Conservation (phyloP, 1,140 invertebrate genomes). For the Dinoponera quadriceps region DNA sequence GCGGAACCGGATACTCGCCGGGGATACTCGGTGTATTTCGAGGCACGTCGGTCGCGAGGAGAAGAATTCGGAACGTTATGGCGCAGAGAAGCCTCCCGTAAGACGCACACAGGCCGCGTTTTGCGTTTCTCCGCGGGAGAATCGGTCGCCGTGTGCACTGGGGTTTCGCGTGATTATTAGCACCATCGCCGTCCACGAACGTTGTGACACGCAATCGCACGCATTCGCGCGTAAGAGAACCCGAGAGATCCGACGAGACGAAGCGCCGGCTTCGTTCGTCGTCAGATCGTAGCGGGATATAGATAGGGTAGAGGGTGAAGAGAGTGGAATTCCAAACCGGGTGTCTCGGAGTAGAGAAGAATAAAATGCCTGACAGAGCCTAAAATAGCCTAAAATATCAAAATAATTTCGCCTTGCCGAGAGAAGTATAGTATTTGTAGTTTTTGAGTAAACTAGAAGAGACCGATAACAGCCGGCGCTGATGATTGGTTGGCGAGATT, state of each 20-base stretch:
- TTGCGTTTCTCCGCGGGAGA: conserved; percentile 12
- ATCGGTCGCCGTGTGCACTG: conserved; percentile 30
- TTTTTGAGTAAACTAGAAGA: no score
- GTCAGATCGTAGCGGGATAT: neutral
- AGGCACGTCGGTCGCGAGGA: conserved; percentile 51
- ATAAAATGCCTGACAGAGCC: no score
- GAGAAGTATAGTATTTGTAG: no score
- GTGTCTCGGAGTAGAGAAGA: no score
- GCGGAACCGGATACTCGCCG: conserved; percentile 44
- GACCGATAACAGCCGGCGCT: no score
- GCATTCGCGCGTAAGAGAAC: conserved; percentile 31
- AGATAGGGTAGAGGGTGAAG: neutral
- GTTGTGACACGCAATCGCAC: conserved; percentile 42
- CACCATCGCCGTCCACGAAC: conserved; percentile 69
- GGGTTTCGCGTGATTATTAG: conserved; percentile 63
- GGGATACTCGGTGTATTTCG: conserved; percentile 30
- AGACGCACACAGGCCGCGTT: no score
- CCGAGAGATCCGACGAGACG: neutral
- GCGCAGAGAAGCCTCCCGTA: neutral
- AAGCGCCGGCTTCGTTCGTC: neutral
- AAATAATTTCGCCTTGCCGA: no score
- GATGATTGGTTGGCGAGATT: no score
- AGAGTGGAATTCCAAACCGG: neutral
- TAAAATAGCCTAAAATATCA: no score
- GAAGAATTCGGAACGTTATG: conserved; percentile 35